Evolutionary conservation across 2,113 vertebrate species (phyloP), one percentile per base, ranked within the genome.

Genomic region (Coptodon rendalli): DNA sequence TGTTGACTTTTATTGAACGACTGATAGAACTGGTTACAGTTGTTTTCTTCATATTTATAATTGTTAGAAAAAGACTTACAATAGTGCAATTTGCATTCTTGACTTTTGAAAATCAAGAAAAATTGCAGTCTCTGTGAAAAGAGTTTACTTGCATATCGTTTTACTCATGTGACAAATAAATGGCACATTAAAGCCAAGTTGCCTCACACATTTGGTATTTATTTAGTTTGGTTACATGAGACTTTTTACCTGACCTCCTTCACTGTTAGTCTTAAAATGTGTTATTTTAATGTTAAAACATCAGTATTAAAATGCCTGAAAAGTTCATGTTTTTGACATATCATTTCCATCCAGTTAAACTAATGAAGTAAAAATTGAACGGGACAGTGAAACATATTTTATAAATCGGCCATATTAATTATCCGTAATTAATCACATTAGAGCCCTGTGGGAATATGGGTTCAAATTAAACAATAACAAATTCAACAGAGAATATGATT

Each of bases 361-460:
- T 68, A 82, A 86, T 84, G 12, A 80, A 87, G 59, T 34, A 57
- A 80, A 85, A 34, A 88, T 53, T 73, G 57, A 40, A 8, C 12
- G 11, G 31, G 7, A 79, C 27, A 78, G n/a, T 63, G 29, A 80
- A 90, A 83, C 54, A 78, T 19, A 71, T 91, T 91, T 83, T 45
- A 52, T 83, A 81, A 91, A 84, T 40, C 59, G 57, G 16, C 48
- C 29, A 59, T 85, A 86, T 66, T 88, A 86, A 89, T 93, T 78
- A 78, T 22, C 12, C 17, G 6, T 82, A 84, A 92, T 90, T 78
- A 85, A 86, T 86, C 13, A 45, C 40, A 84, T 88, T 63, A 53
- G 31, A 88, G 76, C 43, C 27, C 43, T 76, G 80, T 50, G 17
- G 40, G 14, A 81, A 80, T 34, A 50, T 24, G 9, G 13, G 71